These are phyloP conservation scores for Microtus richardsoni DNA, from an alignment of 2,113 vertebrate genomes.

Conservation along the genomic window DNA sequence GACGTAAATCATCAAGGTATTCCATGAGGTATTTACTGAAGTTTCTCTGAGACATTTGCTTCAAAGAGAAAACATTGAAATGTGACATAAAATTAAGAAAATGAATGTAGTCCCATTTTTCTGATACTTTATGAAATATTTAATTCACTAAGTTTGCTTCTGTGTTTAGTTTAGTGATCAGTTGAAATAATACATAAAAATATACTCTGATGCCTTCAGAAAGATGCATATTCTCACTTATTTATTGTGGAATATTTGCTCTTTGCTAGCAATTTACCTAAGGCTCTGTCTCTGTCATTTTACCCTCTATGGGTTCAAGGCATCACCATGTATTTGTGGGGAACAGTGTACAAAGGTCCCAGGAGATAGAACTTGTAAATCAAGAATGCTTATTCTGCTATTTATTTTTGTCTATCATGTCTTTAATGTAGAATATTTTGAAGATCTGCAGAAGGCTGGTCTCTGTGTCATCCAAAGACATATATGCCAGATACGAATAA, in stretches of 20 bases:
- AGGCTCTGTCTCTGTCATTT: background rate
- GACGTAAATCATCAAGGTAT: background rate
- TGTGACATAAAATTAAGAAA: background rate
- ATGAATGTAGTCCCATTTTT: background rate
- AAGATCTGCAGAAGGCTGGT: background rate
- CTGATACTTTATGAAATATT: background rate
- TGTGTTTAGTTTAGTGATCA: background rate
- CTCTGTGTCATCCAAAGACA: background rate
- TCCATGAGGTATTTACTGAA: background rate
- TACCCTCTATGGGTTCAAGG: fast-evolving
- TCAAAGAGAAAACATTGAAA: background rate
- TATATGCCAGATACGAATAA: background rate
- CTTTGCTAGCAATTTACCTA: background rate
- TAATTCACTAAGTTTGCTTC: background rate
- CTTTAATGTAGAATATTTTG: background rate
- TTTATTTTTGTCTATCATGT: background rate
- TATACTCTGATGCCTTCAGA: fast-evolving
- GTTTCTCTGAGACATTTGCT: background rate
- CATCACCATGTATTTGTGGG: background rate
- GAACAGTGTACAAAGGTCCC: background rate
- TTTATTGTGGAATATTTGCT: background rate
- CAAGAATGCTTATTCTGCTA: background rate
- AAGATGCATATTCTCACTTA: background rate
- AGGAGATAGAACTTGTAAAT: background rate
- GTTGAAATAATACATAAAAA: background rate